Evolutionary conservation across 2,797 vertebrate genomes (phyloP), one percentile per base, ranked within the genome.

Genomic region (Tiaroga cobitis): DNA sequence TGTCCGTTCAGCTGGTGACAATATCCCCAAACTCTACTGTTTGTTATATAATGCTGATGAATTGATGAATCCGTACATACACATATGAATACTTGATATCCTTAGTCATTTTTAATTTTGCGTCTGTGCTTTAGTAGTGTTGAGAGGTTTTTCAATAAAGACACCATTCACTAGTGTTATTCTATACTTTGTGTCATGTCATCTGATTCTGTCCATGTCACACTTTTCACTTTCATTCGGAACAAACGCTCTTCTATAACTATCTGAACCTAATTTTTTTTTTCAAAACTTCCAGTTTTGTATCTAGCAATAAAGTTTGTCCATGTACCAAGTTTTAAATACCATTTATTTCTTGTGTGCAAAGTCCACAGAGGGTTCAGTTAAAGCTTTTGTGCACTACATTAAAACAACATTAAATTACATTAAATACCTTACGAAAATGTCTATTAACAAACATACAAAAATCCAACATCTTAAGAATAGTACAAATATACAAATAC

Each of bases 71-170:
- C 24, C 6, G 19, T 59, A 61, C 26, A 39, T 81, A 19, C 24
- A 77, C 78, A 59, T 43, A 59, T 32, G 21, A 76, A 56, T 59
- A 56, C 73, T 78, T 37, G 24, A 59, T 69, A 34, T 6, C 26
- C 3, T 63, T 32, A 49, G 24, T 51, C 3, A 46, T 61, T 82
- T 73, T 9, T 21, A 24, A 65, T 75, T 65, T 82, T 82, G 11
- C 9, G 19, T 65, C 43, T n/a, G 49, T 84, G 37, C 46, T 56
- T 19, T 21, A 78, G 59, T 46, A 85, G 63, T 82, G 76, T 85
- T 39, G 6, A n/a, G 5, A 43, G 5, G 18, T 67, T 67, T 65
- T 80, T 88, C 69, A 85, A 85, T 86, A 88, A 89, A 72, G 10
- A 73, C 49, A 70, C 46, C 13, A 16, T 77, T 65, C 18, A 61